phyloP scores from a whole-genome alignment of 2,113 vertebrate genomes.

The Phrynocephalus versicolor region DNA sequence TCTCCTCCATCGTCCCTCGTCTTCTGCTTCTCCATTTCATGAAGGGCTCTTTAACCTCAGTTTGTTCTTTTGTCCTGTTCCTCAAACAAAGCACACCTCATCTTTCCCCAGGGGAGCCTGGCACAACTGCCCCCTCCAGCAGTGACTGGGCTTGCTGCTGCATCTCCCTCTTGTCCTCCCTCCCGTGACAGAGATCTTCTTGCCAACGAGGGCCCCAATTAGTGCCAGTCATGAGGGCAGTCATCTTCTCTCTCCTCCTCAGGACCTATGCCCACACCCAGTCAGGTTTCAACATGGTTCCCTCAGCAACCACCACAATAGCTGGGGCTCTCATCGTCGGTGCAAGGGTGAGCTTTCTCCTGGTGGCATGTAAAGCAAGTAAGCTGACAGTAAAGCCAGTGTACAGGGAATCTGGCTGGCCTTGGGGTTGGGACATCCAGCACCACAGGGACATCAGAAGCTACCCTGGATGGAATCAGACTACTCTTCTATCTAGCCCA shows the following conservation, averaged over 20 bases:
- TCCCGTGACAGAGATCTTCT: not conserved
- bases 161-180: not conserved
- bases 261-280: not conserved
- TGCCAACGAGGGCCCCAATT: not conserved
- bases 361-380: not conserved
- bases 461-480: no score
- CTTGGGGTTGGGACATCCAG: no score
- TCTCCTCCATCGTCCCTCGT: not conserved
- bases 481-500: no score
- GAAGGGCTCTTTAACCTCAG: not conserved
- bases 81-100: not conserved
- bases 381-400: no score
- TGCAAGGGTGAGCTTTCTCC: accelerated
- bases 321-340: not conserved
- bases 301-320: accelerated
- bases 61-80: not conserved
- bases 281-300: not conserved
- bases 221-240: not conserved
- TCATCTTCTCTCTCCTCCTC: not conserved
- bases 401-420: no score
- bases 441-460: no score
- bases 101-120: not conserved
- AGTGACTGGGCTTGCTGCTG: not conserved
- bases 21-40: not conserved
- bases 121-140: not conserved